These are phyloP conservation scores for Nemotelus nigrinus DNA, from an alignment of 2,888 invertebrate species.

Conservation along the genomic window DNA sequence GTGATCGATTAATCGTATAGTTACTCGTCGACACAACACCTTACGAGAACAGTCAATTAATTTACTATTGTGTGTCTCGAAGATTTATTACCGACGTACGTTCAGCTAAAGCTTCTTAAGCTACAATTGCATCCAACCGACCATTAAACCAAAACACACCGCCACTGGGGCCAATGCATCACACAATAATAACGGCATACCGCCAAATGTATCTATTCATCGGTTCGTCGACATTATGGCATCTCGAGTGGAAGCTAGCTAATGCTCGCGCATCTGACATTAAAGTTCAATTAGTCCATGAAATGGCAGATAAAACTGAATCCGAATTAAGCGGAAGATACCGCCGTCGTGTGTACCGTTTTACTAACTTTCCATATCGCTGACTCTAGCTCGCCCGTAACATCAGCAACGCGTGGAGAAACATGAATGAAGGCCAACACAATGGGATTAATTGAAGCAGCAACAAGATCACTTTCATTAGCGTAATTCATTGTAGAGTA, in stretches of 20 bases:
- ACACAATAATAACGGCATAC: no score
- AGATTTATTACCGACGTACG: no score
- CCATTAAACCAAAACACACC: no score
- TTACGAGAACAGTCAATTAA: no score
- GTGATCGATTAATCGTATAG: no score
- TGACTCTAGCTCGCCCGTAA: neutral
- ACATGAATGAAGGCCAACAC: conserved; percentile 19
- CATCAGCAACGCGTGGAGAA: neutral
- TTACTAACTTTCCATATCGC: conserved; percentile 19
- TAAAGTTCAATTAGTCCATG: conserved; percentile 31
- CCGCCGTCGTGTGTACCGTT: neutral
- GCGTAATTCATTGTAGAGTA: neutral
- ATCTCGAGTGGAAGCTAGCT: neutral
- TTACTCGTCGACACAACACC: no score
- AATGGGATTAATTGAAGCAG: conserved; percentile 18
- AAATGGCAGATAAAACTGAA: neutral
- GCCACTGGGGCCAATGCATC: no score
- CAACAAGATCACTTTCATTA: conserved; percentile 32
- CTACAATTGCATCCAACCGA: no score
- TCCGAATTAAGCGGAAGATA: neutral
- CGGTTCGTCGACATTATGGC: neutral
- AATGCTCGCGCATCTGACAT: conserved; percentile 11
- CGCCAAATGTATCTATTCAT: no score
- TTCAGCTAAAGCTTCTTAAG: no score
- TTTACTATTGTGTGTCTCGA: no score